These are phyloP conservation scores for Rhadina sibilatrix DNA, from an alignment of 2,113 vertebrate genomes.

Conservation along the genomic window DNA sequence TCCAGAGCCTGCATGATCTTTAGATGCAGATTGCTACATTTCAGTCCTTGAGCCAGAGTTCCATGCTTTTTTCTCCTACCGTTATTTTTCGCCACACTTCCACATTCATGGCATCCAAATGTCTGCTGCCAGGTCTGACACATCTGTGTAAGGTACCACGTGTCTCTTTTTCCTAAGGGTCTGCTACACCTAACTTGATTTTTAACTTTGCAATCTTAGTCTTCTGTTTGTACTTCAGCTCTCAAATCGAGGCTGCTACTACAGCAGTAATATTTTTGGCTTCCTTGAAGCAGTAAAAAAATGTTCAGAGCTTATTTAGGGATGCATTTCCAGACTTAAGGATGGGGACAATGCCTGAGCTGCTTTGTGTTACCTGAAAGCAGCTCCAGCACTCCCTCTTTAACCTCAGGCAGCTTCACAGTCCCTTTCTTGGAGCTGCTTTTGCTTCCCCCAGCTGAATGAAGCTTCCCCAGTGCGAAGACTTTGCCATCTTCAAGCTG, in stretches of 20 bases:
- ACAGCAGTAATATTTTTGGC: not conserved
- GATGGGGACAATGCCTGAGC: not conserved
- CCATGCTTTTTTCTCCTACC: not conserved
- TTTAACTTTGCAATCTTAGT: not conserved
- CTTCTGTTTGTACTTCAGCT: not conserved
- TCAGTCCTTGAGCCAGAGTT: not conserved
- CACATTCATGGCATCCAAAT: not conserved
- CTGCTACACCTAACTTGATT: not conserved
- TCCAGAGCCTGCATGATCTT: not conserved
- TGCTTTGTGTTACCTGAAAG: not conserved
- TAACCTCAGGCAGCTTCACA: not conserved
- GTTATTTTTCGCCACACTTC: accelerated
- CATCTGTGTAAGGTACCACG: not conserved
- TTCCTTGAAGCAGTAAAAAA: not conserved
- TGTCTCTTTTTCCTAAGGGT: not conserved
- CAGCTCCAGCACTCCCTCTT: not conserved
- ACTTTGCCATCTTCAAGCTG: not conserved
- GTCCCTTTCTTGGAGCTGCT: not conserved
- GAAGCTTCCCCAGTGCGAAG: not conserved
- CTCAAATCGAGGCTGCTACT: not conserved
- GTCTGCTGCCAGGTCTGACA: not conserved
- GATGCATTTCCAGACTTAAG: not conserved
- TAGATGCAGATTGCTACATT: not conserved
- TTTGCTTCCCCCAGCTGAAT: not conserved
- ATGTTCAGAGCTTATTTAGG: not conserved